phyloP scores from a whole-genome alignment of 2,888 invertebrate genomes.

The Brachylomia viminalis region DNA sequence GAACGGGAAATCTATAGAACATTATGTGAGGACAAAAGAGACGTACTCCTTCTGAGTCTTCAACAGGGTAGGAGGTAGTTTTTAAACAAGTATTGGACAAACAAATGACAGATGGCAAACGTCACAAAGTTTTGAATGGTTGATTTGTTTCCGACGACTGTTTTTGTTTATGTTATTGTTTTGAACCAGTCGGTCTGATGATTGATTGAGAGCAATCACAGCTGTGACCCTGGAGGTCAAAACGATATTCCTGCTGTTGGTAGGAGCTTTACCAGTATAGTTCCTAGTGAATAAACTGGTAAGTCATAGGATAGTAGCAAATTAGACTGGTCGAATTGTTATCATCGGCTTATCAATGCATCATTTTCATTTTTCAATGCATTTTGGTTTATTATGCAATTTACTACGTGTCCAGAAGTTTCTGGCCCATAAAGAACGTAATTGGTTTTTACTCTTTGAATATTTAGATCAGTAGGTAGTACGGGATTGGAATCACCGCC shows the following conservation, averaged over 20 bases:
- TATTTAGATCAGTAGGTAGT: constrained; percentile 42
- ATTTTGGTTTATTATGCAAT: constrained; percentile 21
- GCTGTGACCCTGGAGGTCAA: neutral
- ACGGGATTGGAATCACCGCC: constrained; percentile 29
- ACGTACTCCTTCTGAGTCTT: neutral
- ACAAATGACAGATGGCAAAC: constrained; percentile 27
- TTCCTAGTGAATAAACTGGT: neutral
- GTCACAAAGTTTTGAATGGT: constrained; percentile 14
- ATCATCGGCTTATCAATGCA: neutral
- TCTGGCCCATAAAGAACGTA: constrained; percentile 35
- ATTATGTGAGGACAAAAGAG: neutral
- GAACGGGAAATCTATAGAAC: too few species aligned
- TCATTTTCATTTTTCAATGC: neutral
- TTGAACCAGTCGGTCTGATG: neutral
- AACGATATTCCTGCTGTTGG: neutral
- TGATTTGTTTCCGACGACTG: constrained; percentile 31
- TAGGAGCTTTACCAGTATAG: neutral
- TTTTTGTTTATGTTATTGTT: constrained; percentile 47
- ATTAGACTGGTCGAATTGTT: too few species aligned
- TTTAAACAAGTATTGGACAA: constrained; percentile 17
- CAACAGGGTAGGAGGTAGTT: neutral
- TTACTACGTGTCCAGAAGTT: constrained; percentile 35
- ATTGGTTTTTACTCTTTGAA: constrained; percentile 47
- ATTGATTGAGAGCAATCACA: constrained; percentile 15
- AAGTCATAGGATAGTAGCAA: neutral